phyloP scores from a whole-genome alignment of 2,113 vertebrate genomes.

The Phycodurus eques region DNA sequence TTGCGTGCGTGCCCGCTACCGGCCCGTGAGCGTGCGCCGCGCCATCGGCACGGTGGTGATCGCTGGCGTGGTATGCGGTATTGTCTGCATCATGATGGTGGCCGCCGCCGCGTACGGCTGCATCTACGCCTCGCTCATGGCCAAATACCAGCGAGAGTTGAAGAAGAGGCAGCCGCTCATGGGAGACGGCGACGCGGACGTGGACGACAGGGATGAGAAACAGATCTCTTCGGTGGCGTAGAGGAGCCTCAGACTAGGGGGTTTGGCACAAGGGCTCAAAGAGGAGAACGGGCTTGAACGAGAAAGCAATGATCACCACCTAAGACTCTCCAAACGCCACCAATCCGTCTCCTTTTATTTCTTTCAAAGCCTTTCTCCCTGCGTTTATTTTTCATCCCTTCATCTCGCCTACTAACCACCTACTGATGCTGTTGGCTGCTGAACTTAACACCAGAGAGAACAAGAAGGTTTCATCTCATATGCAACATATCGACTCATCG shows the following conservation, averaged over 20 bases:
- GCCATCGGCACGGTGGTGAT: constrained; percentile 97
- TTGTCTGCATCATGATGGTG: constrained; percentile 99
- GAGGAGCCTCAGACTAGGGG: constrained; percentile 35
- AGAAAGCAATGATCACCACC: constrained; percentile 32
- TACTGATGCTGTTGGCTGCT: constrained; percentile 49
- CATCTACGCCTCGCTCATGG: constrained; percentile 98
- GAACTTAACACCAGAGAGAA: constrained; percentile 31
- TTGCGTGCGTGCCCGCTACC: constrained; percentile 82
- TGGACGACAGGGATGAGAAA: constrained; percentile 87
- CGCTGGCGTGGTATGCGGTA: constrained; percentile 91
- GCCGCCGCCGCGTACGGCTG: constrained; percentile 95
- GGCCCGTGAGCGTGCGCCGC: constrained; percentile 88
- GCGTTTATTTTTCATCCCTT: constrained; percentile 37
- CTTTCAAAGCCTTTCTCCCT: constrained; percentile 37
- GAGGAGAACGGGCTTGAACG: constrained; percentile 44
- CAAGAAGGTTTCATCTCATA: constrained; percentile 14
- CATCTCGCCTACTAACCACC: constrained; percentile 54
- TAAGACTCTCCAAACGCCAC: constrained; percentile 44
- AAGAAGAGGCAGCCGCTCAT: constrained; percentile 96
- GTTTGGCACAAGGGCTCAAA: constrained; percentile 61
- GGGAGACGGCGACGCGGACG: constrained; percentile 90
- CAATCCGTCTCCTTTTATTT: constrained; percentile 40
- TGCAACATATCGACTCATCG: constrained; percentile 44
- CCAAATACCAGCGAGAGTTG: constrained; percentile 96
- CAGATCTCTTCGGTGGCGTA: constrained; percentile 97